Conservation (phyloP, 2,113 vertebrate genomes). For the Proterorhinus semilunaris region DNA sequence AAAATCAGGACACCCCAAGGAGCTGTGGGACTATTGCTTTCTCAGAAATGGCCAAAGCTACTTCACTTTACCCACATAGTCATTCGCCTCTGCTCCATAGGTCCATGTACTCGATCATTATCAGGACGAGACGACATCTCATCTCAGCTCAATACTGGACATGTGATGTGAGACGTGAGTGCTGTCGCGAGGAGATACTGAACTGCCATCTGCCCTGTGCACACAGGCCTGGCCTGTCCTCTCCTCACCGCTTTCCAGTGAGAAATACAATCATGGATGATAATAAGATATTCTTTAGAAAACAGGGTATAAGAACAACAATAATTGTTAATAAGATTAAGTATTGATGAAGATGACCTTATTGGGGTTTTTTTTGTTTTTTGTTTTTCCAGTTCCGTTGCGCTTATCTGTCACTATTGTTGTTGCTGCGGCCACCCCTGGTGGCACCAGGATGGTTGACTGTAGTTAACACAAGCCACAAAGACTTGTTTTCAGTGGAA, state of each 20-base stretch:
- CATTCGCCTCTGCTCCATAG: slow-evolving; percentile 38
- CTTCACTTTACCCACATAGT: slow-evolving; percentile 50
- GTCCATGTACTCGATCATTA: slow-evolving; percentile 28
- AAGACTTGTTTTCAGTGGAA: slow-evolving; percentile 60
- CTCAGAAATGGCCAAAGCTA: slow-evolving; percentile 66
- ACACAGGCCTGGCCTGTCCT: slow-evolving; percentile 24
- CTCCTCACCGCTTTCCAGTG: slow-evolving; percentile 57
- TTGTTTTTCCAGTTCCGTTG: slow-evolving; percentile 37
- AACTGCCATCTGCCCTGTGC: slow-evolving; percentile 65
- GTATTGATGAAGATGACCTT: slow-evolving; percentile 60
- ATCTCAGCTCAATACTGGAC: slow-evolving; percentile 30
- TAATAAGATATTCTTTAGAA: slow-evolving; percentile 71
- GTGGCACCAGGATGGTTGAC: slow-evolving; percentile 53
- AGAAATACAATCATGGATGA: slow-evolving; percentile 76
- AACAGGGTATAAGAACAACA: slow-evolving; percentile 80
- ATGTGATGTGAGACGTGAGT: slow-evolving; percentile 38
- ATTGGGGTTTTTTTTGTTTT: slow-evolving; percentile 57
- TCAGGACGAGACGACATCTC: slow-evolving; percentile 39
- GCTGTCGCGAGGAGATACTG: slow-evolving; percentile 41
- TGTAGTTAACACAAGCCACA: slow-evolving; percentile 57
- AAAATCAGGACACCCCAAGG: slow-evolving; percentile 56
- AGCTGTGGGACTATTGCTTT: slow-evolving; percentile 39
- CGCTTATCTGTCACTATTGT: slow-evolving; percentile 56
- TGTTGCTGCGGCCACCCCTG: slow-evolving; percentile 48
- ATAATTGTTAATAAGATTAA: slow-evolving; percentile 76